Percentiles rank a stretch among this genome's conserved stretches.
These are phyloP conservation scores for Sycophila sp. DNA, from an alignment of 1,140 invertebrate genomes.

Conservation along the genomic window DNA sequence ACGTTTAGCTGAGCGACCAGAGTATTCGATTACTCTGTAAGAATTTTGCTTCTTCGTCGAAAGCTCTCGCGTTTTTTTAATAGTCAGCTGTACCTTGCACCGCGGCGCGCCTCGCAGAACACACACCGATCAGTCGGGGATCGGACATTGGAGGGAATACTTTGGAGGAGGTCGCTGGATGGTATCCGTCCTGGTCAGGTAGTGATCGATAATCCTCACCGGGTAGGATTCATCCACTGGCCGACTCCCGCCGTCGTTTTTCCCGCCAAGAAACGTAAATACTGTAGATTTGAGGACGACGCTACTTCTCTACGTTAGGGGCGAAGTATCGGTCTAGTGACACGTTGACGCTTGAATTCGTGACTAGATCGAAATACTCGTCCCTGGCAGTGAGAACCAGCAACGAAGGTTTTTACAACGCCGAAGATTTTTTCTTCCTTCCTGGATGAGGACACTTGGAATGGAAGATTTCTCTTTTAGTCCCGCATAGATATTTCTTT, in stretches of 20 bases:
- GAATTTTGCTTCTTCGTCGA: too few species aligned
- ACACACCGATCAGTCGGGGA: too few species aligned
- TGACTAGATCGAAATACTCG: constrained; percentile 70
- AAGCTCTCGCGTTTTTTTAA: too few species aligned
- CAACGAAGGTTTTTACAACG: constrained; percentile 12
- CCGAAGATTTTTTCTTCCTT: constrained; percentile 2
- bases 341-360: constrained; percentile 50
- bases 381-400: constrained; percentile 42
- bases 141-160: too few species aligned
- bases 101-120: too few species aligned
- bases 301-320: constrained; percentile 41
- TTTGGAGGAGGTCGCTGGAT: constrained; percentile 47
- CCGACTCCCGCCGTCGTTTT: constrained; percentile 6
- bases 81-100: too few species aligned
- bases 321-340: constrained; percentile 58
- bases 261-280: neutral
- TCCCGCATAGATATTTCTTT: constrained; percentile 67
- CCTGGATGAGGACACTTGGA: constrained; percentile 10
- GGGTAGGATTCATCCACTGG: constrained; percentile 59
- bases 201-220: constrained; percentile 51
- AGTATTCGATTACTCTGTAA: too few species aligned
- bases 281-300: neutral
- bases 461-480: neutral
- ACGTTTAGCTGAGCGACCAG: too few species aligned
- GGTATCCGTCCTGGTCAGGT: constrained; percentile 50